Base-by-base conservation (phyloP, 2,113 vertebrate genomes). In the Paramormyrops kingsleyae region DNA sequence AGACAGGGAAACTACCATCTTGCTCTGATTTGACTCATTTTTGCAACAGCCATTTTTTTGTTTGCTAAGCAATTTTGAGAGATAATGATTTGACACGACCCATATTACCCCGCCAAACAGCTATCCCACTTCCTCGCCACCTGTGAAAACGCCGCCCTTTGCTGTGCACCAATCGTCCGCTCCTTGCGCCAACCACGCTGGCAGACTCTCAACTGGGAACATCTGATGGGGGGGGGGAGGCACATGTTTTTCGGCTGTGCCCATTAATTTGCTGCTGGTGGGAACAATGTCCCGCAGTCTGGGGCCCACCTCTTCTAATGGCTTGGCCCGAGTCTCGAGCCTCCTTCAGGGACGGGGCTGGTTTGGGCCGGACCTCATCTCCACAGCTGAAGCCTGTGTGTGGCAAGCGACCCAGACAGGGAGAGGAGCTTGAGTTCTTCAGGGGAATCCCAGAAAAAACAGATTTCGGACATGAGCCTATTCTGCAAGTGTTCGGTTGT, bases 211-310 rank as follows among this genome's bases (percentile, higher is more conserved):
- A 77, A 42, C 83, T 90, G 31, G 86, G 88, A 90, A 83, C 90
- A 86, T 87, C 53, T 74, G 47, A 84, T 84, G 27, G 47, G 83
- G 59, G 7, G 35, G 35, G 24, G 90, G 90, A 49, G 21, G 88
- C 90, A 87, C 83, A 56, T 89, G 88, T 87, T 90, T 66, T 88
- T 90, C 47, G 87, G 77, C 89, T 70, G 90, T 87, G 70, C 46
- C 74, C 89, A 85, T 87, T 90, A 88, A 91, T 91, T 89, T 84
- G 44, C 31, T 89, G 87, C 87, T 89, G 90, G 91, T 90, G 88
- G 49, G 89, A 90, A 89, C 88, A 89, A 91, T 91, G 89, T 91
- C 88, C 91, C 84, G 52, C 91, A 89, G 91, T 80, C 89, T 84
- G 44, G 80, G 87, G 86, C 88, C 84, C 86, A 88, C 86, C 52